Conservation (phyloP, 2,888 invertebrate genomes). For the Suillia variegata region DNA sequence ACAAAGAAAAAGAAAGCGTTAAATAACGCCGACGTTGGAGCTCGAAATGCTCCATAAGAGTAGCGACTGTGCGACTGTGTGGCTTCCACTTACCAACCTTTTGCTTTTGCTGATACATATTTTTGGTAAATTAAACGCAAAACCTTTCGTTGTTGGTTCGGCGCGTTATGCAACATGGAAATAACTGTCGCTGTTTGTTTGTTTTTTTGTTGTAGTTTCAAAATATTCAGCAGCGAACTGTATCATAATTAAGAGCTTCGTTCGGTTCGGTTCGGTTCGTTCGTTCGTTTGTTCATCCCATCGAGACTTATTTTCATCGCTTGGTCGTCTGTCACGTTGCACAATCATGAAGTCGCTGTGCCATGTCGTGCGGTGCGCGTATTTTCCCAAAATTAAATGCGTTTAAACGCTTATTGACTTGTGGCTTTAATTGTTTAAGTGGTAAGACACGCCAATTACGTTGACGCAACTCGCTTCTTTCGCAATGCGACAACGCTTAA, state of each 20-base stretch:
- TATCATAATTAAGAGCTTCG: constrained; percentile 12
- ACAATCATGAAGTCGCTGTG: too few relatives aligned
- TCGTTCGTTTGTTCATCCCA: not conserved
- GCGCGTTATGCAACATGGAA: constrained; percentile 13
- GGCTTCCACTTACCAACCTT: constrained; percentile 1
- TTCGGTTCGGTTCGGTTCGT: constrained; percentile 65
- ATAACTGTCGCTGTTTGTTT: not conserved
- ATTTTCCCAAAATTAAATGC: too few relatives aligned
- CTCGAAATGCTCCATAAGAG: not conserved
- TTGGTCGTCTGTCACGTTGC: not conserved
- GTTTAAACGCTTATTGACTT: too few relatives aligned
- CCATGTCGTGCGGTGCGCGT: too few relatives aligned
- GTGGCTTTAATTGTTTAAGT: too few relatives aligned
- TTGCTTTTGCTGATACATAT: not conserved
- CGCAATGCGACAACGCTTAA: too few relatives aligned
- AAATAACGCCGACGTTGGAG: constrained; percentile 8
- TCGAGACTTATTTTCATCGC: constrained; percentile 1
- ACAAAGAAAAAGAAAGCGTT: constrained; percentile 27
- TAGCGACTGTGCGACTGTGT: not conserved
- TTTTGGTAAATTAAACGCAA: constrained; percentile 1
- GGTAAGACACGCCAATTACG: too few relatives aligned
- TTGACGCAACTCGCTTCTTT: constrained; percentile 1
- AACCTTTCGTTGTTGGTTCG: not conserved
- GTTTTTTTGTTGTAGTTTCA: constrained; percentile 15
- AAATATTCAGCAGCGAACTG: constrained; percentile 25